Percentiles rank a stretch among this genome's conserved stretches.
phyloP scores from a whole-genome alignment of 2,113 vertebrate species.

The Dipodomys merriami region DNA sequence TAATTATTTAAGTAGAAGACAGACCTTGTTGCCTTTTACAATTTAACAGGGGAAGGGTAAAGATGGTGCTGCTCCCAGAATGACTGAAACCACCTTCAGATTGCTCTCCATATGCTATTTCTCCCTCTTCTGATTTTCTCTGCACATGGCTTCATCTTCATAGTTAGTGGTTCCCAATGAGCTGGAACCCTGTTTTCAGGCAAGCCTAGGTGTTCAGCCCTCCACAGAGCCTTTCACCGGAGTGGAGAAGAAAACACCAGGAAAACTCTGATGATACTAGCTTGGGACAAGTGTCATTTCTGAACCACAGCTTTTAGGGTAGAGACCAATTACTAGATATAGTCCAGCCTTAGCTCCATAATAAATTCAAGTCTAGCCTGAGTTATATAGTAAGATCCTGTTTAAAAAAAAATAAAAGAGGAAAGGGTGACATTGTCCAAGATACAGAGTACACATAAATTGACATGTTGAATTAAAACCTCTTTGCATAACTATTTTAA shows the following conservation, averaged over 20 bases:
- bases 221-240: not conserved
- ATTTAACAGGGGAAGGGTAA: not conserved
- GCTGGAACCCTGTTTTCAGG: not conserved
- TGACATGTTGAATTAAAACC: no score
- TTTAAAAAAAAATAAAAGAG: no score
- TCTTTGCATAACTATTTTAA: no score
- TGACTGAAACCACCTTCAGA: not conserved
- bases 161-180: not conserved
- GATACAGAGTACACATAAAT: no score
- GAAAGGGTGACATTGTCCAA: no score
- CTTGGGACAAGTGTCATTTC: not conserved
- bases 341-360: no score
- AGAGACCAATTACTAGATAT: no score
- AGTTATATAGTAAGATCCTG: no score
- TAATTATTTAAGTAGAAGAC: not conserved
- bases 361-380: no score
- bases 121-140: not conserved
- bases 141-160: not conserved
- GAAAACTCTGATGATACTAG: not conserved
- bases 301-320: not conserved
- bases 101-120: not conserved
- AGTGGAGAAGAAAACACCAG: not conserved
- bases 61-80: not conserved
- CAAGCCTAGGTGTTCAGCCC: not conserved
- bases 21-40: not conserved